Conservation (phyloP, 2,888 invertebrate genomes). For the Rhagium mordax region DNA sequence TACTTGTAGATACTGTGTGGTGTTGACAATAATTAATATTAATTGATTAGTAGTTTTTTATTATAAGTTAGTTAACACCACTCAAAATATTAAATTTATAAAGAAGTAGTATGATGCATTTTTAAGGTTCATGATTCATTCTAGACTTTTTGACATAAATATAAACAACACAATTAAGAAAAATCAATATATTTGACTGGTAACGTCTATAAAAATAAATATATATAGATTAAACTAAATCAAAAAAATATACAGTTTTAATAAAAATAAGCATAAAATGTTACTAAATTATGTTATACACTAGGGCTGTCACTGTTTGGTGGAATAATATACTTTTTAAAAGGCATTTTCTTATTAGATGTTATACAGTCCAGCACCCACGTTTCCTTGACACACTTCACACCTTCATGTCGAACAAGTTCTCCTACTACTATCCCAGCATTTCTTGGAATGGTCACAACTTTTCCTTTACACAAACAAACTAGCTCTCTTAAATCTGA, state of each 20-base stretch:
- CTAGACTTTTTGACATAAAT: too few species aligned
- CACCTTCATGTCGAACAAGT: conserved; percentile 48
- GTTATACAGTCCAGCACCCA: conserved; percentile 80
- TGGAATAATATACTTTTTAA: conserved; percentile 67
- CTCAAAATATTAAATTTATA: too few species aligned
- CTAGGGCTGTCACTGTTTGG: conserved; percentile 4
- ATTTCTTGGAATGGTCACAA: conserved; percentile 69
- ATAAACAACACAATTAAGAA: neutral
- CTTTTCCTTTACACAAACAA: conserved; percentile 73
- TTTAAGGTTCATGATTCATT: too few species aligned
- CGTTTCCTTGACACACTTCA: conserved; percentile 72
- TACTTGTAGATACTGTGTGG: too few species aligned
- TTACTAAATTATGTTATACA: too few species aligned
- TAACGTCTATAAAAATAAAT: neutral
- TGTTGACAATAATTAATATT: too few species aligned
- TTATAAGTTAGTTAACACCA: too few species aligned
- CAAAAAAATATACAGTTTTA: neutral
- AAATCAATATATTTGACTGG: neutral
- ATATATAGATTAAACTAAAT: neutral
- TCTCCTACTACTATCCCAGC: conserved; percentile 75
- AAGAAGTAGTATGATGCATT: too few species aligned
- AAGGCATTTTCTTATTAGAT: conserved; percentile 67
- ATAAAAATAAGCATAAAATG: neutral
- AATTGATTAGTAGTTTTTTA: too few species aligned
- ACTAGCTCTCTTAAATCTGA: conserved; percentile 75